These are phyloP conservation scores for Sipha maydis DNA, from an alignment of 2,888 invertebrate genomes.

Conservation along the genomic window DNA sequence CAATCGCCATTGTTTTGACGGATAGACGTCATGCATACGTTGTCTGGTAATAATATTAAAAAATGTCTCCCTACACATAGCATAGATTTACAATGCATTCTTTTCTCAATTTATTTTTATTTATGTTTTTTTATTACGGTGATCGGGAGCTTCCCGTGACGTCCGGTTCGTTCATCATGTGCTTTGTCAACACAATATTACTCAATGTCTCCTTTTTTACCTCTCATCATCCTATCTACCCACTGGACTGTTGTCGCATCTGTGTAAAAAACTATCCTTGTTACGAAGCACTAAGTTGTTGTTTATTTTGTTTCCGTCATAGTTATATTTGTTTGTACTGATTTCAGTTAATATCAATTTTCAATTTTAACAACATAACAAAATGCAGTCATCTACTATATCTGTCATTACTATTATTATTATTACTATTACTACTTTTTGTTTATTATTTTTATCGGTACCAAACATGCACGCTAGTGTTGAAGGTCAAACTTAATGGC, in stretches of 20 bases:
- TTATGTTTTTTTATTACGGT: not conserved
- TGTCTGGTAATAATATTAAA: not conserved
- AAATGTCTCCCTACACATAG: no score
- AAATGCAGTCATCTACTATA: not conserved
- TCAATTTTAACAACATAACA: not conserved
- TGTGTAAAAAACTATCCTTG: not conserved
- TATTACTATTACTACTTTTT: not conserved
- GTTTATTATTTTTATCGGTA: not conserved
- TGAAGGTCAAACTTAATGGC: constrained; percentile 17
- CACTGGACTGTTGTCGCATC: not conserved
- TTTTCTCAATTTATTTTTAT: no score
- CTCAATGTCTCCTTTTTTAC: no score
- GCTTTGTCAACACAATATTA: no score
- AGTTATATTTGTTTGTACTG: not conserved
- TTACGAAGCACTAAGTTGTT: not conserved
- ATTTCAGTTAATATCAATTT: not conserved
- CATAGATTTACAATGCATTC: no score
- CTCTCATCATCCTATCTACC: not conserved
- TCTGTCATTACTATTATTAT: not conserved
- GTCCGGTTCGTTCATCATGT: not conserved
- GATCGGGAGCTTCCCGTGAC: not conserved
- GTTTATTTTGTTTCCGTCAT: not conserved
- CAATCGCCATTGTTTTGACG: not conserved
- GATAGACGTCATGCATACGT: not conserved
- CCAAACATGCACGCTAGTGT: not conserved